Conservation (phyloP, 2,797 vertebrate species). For the Lepilemur ruficaudatus region DNA sequence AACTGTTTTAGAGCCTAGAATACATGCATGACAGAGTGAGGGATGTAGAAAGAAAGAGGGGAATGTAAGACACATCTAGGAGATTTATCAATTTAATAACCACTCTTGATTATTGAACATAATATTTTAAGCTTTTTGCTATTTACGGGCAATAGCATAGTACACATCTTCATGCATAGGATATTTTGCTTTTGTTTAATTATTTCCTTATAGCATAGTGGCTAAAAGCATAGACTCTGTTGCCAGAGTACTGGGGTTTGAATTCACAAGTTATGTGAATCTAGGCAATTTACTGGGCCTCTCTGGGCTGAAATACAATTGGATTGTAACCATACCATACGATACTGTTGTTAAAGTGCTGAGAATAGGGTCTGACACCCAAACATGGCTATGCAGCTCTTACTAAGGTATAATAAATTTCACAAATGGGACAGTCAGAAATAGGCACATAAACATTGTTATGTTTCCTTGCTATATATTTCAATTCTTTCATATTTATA, state of each 20-base stretch:
- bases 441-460: not conserved
- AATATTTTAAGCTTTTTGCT: not conserved
- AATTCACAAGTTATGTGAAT: conserved; percentile 9
- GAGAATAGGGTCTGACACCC: not conserved
- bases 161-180: not conserved
- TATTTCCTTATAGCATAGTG: not conserved
- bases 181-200: conserved; percentile 38
- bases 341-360: not conserved
- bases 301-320: conserved; percentile 28
- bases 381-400: not conserved
- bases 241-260: not conserved
- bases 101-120: not conserved
- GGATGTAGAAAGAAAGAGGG: not conserved
- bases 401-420: conserved; percentile 8
- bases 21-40: not conserved
- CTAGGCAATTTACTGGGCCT: not conserved
- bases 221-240: not conserved
- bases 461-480: not conserved
- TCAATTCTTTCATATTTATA: conserved; percentile 26
- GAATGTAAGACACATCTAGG: not conserved
- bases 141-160: not conserved
- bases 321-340: not conserved
- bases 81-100: not conserved
- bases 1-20: not conserved
- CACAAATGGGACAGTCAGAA: not conserved